These are phyloP conservation scores for Pseudeuparius sepicola DNA, from an alignment of 2,888 invertebrate species.

Conservation along the genomic window DNA sequence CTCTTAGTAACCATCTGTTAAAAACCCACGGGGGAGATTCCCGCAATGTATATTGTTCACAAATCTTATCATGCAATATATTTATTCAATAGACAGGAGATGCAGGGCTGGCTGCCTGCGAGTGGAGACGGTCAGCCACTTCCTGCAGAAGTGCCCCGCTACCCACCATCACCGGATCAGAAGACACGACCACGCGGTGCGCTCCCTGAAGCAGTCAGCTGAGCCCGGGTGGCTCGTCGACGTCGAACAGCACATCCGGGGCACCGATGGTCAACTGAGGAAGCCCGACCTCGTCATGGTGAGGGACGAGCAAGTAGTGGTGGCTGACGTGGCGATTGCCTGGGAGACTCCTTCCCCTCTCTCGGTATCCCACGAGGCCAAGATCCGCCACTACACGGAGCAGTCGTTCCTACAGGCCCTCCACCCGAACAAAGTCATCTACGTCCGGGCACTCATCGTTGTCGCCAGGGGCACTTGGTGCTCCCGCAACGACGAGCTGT, in stretches of 20 bases:
- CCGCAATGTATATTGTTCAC: too few species aligned
- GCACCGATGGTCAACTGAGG: neutral
- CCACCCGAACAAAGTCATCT: too few species aligned
- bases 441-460: too few species aligned
- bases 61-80: too few species aligned
- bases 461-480: too few species aligned
- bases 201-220: neutral
- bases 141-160: constrained; percentile 21
- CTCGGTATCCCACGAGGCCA: neutral
- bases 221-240: constrained; percentile 6
- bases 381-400: constrained; percentile 4
- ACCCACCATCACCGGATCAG: constrained; percentile 20
- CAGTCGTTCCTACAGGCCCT: neutral
- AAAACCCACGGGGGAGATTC: too few species aligned
- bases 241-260: constrained; percentile 5
- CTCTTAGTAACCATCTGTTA: too few species aligned
- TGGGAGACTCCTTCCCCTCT: constrained; percentile 7
- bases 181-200: constrained; percentile 14
- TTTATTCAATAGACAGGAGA: too few species aligned
- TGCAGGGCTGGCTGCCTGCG: constrained; percentile 20
- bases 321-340: constrained; percentile 6
- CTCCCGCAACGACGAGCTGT: too few species aligned
- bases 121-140: constrained; percentile 19
- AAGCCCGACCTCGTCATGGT: constrained; percentile 8
- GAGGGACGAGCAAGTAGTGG: neutral